Percentiles rank a stretch among this genome's conserved stretches.
These are phyloP conservation scores for Mus spicilegus DNA, from an alignment of 2,113 vertebrate species.

Conservation along the genomic window DNA sequence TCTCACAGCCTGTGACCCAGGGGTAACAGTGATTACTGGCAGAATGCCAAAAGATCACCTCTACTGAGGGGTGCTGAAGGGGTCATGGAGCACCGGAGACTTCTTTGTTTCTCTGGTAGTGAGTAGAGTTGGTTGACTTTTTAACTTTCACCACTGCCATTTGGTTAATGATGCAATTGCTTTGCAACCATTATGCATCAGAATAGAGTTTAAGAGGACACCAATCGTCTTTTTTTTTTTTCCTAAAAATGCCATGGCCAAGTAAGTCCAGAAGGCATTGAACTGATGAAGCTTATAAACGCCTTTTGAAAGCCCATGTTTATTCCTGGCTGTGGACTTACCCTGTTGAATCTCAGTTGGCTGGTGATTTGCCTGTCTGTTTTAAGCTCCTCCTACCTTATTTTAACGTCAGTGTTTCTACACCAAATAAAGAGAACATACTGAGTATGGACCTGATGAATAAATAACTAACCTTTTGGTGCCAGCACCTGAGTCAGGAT, in stretches of 20 bases:
- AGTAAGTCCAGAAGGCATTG: not conserved
- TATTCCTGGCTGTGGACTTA: not conserved
- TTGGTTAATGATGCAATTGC: not conserved
- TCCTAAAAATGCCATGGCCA: not conserved
- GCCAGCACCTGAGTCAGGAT: not conserved
- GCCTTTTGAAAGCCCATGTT: not conserved
- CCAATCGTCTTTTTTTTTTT: not conserved
- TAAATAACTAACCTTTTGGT: not conserved
- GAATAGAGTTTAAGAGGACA: not conserved
- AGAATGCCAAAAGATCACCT: no score
- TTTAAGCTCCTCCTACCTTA: conserved; percentile 10
- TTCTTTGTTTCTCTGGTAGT: not conserved
- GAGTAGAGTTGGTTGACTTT: not conserved
- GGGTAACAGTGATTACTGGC: not conserved
- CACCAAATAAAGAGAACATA: not conserved
- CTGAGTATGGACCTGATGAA: not conserved
- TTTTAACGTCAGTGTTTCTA: not conserved
- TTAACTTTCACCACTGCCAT: not conserved
- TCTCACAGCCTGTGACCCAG: rapidly evolving
- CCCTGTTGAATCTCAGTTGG: not conserved
- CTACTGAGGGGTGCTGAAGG: not conserved
- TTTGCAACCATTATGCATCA: not conserved
- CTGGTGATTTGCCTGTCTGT: not conserved
- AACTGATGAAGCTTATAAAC: not conserved
- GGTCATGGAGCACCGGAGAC: rapidly evolving